Evolutionary conservation across 2,113 vertebrate genomes (phyloP).

Genomic region (Cynopterus brachyotis): DNA sequence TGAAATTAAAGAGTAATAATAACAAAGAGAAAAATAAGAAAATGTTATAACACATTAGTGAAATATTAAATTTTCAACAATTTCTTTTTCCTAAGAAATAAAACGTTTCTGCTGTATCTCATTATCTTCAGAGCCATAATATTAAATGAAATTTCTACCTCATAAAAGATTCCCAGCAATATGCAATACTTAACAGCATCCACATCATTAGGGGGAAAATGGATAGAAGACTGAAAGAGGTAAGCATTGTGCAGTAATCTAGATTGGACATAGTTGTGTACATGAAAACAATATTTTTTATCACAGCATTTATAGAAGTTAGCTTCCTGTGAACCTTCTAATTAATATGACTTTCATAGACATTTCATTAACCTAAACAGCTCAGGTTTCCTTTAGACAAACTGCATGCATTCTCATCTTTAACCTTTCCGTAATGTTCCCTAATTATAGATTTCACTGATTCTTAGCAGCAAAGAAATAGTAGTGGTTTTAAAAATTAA

Average conservation of each 20-base stretch:
- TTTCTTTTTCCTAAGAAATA: background rate
- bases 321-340: conserved; percentile 21
- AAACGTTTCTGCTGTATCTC: background rate
- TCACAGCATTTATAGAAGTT: background rate
- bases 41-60: background rate
- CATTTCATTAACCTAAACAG: conserved; percentile 64
- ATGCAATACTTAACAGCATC: background rate
- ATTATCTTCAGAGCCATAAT: background rate
- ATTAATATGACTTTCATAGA: conserved; percentile 44
- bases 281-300: background rate
- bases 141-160: background rate
- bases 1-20: background rate
- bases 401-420: conserved; percentile 53
- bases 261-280: background rate
- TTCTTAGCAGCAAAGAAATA: conserved; percentile 46
- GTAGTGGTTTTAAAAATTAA: conserved; percentile 16
- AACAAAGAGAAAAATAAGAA: background rate
- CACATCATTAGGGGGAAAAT: background rate
- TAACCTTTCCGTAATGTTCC: conserved; percentile 56
- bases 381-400: conserved; percentile 56
- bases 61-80: background rate
- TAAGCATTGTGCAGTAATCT: background rate
- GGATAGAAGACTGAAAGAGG: background rate
- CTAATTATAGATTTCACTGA: conserved; percentile 55
- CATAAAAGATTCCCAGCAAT: background rate